A percentile compares a stretch with the other conserved stretches of the same genome.
Conservation (phyloP, 2,113 vertebrate genomes). For the Vulpes lagopus region DNA sequence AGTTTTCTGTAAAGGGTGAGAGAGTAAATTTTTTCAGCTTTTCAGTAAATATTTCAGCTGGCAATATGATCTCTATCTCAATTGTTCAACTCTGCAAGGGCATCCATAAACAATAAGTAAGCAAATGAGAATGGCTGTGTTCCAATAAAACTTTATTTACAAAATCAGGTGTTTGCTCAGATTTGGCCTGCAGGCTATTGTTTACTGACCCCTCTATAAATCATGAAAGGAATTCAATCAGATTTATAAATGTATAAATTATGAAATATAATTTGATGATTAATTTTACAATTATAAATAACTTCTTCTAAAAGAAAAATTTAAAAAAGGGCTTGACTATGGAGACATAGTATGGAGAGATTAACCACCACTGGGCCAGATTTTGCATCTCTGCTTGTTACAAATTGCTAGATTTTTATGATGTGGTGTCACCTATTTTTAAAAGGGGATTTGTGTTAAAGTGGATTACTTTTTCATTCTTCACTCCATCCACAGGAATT, state of each 20-base stretch:
- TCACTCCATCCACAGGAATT: not conserved
- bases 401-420: not conserved
- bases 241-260: not conserved
- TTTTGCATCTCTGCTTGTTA: not conserved
- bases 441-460: not conserved
- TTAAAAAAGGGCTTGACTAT: not conserved
- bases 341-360: not conserved
- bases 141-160: slow-evolving; percentile 34
- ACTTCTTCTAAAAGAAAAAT: not conserved
- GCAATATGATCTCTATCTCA: not conserved
- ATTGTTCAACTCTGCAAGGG: not conserved
- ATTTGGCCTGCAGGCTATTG: not conserved
- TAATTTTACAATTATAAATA: not conserved
- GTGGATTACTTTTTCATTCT: not conserved
- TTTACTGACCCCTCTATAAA: not conserved
- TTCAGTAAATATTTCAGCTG: not conserved
- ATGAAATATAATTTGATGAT: not conserved
- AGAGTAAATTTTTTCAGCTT: not conserved
- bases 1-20: not conserved
- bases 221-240: not conserved
- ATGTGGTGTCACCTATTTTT: not conserved
- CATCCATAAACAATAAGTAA: not conserved
- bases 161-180: not conserved
- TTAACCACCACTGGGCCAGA: not conserved
- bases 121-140: not conserved